Base-by-base conservation (phyloP, 1,140 invertebrate species). In the Caerostris extrusa region DNA sequence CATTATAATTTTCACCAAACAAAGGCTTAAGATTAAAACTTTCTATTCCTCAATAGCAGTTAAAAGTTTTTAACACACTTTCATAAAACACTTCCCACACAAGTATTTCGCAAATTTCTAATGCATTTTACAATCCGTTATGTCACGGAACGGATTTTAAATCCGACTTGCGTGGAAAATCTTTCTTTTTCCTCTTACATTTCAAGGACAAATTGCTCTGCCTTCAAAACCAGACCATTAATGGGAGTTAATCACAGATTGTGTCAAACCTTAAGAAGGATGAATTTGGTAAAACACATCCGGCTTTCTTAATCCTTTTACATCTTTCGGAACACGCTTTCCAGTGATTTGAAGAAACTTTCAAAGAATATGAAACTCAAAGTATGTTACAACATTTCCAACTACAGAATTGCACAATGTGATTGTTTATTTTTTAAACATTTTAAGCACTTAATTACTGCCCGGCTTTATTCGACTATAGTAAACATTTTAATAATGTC, bases 221-320 rank as follows among this genome's bases (percentile, higher is more conserved):
- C 55, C 57, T 58, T 64, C 86, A 88, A 88, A 88, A 88, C 67
- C 86, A 88, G 61, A 88, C 61, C 86, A 88, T 67, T 12, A 60
- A 85, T 60, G 19, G 56, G 34, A 85, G 56, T 85, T 85, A 85
- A 67, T 88, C 86, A 88, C 34, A 88, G 61, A 88, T 88, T 64
- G 67, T 88, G 60, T 88, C 86, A 64, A 53, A 67, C 14, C 14
- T 50, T 58, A 88, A 67, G 86, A 88, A 58, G 53, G 60, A 55
- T 60, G 17, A 58, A 85, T 60, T 85, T 19, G 4, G n/a, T 56
- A 19, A 60, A 85, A 56, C 83, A 60, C 83, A 85, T 85, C 83
- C 83, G 83, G 83, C 83, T 85, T 60, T 85, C 19, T 55, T 60
- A 60, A 85, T 85, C 57, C 83, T 3, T 10, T 56, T 14, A 57